phyloP scores from a whole-genome alignment of 2,888 invertebrate species.

The Tineola bisselliella region DNA sequence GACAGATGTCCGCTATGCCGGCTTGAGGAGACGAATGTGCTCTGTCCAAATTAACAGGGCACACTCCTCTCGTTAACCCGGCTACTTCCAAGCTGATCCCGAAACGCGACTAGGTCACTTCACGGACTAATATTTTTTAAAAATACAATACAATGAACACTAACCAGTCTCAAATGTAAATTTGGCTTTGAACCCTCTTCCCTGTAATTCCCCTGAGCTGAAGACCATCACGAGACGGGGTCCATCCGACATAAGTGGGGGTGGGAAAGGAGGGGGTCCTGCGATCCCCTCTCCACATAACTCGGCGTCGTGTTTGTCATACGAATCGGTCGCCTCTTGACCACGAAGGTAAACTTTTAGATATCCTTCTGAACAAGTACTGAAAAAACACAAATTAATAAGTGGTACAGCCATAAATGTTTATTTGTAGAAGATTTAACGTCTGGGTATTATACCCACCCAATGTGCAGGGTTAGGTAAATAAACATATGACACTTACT shows the following conservation, averaged over 20 bases:
- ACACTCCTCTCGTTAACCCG: too few species aligned
- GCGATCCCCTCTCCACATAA: slow-evolving; percentile 79
- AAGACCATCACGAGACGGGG: slow-evolving; percentile 95
- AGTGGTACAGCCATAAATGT: neutral
- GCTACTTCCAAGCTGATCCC: too few species aligned
- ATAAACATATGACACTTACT: slow-evolving; percentile 71
- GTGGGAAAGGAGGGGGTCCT: slow-evolving; percentile 69
- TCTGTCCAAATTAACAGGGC: too few species aligned
- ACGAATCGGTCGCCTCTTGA: slow-evolving; percentile 91
- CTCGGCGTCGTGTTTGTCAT: slow-evolving; percentile 93
- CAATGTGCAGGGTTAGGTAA: too few species aligned
- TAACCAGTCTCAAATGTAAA: slow-evolving; percentile 85
- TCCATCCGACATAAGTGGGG: slow-evolving; percentile 86
- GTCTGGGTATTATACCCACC: too few species aligned
- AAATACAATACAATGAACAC: slow-evolving; percentile 31
- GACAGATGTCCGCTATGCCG: too few species aligned
- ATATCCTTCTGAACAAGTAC: slow-evolving; percentile 88
- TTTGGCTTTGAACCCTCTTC: slow-evolving; percentile 89
- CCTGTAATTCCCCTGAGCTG: slow-evolving; percentile 90
- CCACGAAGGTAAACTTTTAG: slow-evolving; percentile 91
- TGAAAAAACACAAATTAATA: neutral
- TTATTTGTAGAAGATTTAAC: too few species aligned
- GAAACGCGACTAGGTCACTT: too few species aligned
- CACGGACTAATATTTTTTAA: too few species aligned
- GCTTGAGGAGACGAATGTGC: too few species aligned